phyloP scores from a whole-genome alignment of 1,140 invertebrate genomes.

The Neelides sp. region DNA sequence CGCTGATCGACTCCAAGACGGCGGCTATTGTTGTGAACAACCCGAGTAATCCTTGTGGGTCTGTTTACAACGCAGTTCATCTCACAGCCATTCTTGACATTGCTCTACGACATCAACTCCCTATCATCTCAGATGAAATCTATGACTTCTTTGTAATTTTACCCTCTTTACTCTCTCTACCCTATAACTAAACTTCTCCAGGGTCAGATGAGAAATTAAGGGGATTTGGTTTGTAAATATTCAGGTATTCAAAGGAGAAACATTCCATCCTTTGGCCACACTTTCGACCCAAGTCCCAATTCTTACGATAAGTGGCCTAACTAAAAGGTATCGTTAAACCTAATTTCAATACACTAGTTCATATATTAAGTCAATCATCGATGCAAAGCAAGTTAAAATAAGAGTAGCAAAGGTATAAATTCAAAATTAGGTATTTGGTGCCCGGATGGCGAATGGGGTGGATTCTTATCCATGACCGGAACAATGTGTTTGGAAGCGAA shows the following conservation, averaged over 20 bases:
- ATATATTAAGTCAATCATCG: too few species aligned
- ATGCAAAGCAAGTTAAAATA: too few species aligned
- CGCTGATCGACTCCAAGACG: constrained; percentile 77
- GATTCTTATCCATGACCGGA: constrained; percentile 84
- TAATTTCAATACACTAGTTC: too few species aligned
- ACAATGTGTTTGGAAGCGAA: constrained; percentile 52
- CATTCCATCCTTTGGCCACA: constrained; percentile 69
- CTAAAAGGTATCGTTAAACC: constrained; percentile 83
- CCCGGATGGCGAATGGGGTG: constrained; percentile 96
- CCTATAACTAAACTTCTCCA: too few species aligned
- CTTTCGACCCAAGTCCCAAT: constrained; percentile 77
- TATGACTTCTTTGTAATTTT: constrained; percentile 76
- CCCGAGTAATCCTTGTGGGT: constrained; percentile 96
- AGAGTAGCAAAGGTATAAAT: too few species aligned
- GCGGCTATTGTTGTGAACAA: constrained; percentile 88
- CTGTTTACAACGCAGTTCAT: constrained; percentile 71
- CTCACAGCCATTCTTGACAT: constrained; percentile 64
- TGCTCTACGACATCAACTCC: constrained; percentile 66
- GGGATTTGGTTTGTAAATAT: too few species aligned
- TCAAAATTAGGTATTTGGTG: constrained; percentile 76
- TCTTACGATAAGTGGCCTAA: constrained; percentile 82
- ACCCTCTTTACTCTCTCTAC: not conserved
- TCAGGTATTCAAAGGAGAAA: constrained; percentile 66
- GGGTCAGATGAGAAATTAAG: too few species aligned
- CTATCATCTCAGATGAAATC: constrained; percentile 94